Evolutionary conservation across 2,113 vertebrate genomes (phyloP), one percentile per base, ranked within the genome.

Genomic region (Axis porcinus): DNA sequence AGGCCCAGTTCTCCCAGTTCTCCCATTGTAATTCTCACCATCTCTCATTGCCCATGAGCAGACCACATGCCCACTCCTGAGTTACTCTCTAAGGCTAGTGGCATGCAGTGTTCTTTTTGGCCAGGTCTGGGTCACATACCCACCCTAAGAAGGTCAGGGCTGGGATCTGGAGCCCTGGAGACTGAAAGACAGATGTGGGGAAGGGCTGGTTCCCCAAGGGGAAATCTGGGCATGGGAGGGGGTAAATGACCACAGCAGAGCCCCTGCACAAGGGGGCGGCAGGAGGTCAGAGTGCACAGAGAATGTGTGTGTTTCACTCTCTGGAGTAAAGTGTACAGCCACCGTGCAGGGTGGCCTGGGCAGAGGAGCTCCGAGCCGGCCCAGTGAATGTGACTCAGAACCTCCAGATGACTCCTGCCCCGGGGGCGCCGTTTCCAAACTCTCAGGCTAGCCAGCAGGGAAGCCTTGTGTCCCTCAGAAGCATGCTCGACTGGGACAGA

Each of bases 351-450:
- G 19, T 30, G 67, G 30, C 16, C 55, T 21, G 17, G 60, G 23
- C 7, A 2, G 47, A 43, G 64, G 13, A 21, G 36, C 27, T 47
- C n/a, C 6, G 0, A 19, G 43, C 1, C 1, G 4, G 10, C 27
- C 82, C 25, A 7, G 33, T 4, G 1, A 19, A 79, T 2, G 33
- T 15, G 92, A 76, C 28, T 43, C 36, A 30, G 33, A 70, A 14
- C 40, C 40, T 47, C 60, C 33, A 13, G 52, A 30, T 57, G 21
- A 7, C 7, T 5, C 19, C 82, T n/a, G 21, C 81, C 81, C 52
- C 4, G 12, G n/a, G 27, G 52, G 17, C 74, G 1, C 0, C 0
- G 0, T 27, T 60, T 23, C 76, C 64, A 50, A 36, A 21, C 47
- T 27, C 52, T 33, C 1, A 9, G 50, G 16, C 76, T 16, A 25